Evolutionary conservation across 2,888 invertebrate genomes (phyloP), one percentile per base, ranked within the genome.

Genomic region (Erebia epiphron): DNA sequence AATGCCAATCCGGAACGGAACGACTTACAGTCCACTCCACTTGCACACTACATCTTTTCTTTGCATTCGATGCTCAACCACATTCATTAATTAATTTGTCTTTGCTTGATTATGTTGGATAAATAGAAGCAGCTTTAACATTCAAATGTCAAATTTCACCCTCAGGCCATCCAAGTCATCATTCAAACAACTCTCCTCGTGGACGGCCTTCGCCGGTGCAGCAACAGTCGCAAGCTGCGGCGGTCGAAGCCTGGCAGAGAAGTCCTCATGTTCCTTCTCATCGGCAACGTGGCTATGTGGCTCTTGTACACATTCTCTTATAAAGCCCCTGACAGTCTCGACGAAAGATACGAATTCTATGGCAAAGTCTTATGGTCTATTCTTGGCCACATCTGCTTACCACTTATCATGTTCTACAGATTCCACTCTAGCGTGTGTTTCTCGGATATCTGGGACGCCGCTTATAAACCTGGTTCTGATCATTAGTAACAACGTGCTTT

Each of bases 371-470:
- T 95, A 43, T 97, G 97, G 96, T 95, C 95, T 8, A 94, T 97
- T 62, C 89, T 97, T 7, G 96, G 96, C 26, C 97, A 97, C 81
- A 89, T 96, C 80, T 95, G 96, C 50, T 86, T 96, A 13, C 97
- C 97, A 0, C 87, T 97, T 3, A 96, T 96, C 71, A 96, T 97
- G 94, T 97, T 97, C 87, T 97, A 96, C 80, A 91, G 96, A 72
- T 97, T 97, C 83, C 96, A 97, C 81, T 96, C 96, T 0, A 95
- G 96, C n/a, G 96, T 96, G 0, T 97, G 96, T 80, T 94, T 97
- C 61, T 96, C 96, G 13, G 96, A 96, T 83, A 96, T 97, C 78
- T 97, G 97, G 97, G 95, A 95, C 80, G 95, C 95, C 41, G 96
- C 96, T 0, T 97, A 96, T 78, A 95, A 95, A 79, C 94, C 95